Evolutionary conservation across 2,888 invertebrate genomes (phyloP).

Genomic region (Tipula unca): DNA sequence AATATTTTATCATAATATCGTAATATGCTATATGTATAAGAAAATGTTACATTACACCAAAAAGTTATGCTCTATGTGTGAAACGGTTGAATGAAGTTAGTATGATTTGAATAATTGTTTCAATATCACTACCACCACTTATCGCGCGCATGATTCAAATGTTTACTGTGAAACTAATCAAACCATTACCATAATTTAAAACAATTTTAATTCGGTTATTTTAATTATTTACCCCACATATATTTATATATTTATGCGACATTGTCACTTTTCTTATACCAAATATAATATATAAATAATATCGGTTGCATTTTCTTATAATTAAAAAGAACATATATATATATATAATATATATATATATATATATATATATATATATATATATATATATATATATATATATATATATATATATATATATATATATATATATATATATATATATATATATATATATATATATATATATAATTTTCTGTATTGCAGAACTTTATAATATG

Average conservation of each 20-base stretch:
- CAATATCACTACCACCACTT: neutral
- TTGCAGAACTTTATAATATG: neutral
- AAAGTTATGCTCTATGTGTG: neutral
- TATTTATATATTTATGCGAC: neutral
- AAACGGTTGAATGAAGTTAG: neutral
- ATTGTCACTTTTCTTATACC: neutral
- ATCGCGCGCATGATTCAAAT: neutral
- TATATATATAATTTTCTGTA: neutral
- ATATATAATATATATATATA: neutral
- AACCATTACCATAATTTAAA: neutral
- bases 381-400: conserved; percentile 19
- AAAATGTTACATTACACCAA: neutral
- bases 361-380: conserved; percentile 16
- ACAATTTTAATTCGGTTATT: neutral
- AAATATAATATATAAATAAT: neutral
- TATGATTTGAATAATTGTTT: neutral
- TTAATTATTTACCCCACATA: neutral
- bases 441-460: neutral
- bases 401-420: conserved; percentile 15
- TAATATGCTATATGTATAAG: neutral
- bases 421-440: conserved; percentile 18
- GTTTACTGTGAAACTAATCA: neutral
- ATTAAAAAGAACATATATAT: neutral
- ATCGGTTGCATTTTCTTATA: neutral
- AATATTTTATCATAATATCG: neutral